Conservation (phyloP, 1,140 invertebrate genomes). For the Caenorhabditis briggsae region DNA sequence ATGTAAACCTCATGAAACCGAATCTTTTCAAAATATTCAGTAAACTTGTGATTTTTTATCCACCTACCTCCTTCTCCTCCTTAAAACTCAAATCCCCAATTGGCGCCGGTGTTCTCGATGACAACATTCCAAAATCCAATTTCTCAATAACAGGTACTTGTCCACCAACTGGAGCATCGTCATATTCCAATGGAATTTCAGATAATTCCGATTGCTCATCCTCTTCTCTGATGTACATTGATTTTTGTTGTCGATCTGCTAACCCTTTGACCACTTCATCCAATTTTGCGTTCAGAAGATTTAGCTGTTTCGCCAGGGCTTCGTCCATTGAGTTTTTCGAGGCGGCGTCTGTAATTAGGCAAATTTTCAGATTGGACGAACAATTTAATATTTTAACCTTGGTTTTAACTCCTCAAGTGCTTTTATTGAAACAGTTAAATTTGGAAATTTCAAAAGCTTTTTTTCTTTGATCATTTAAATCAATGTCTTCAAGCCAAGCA, state of each 20-base stretch:
- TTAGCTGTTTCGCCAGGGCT: conserved; percentile 16
- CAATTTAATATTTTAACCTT: too few species aligned
- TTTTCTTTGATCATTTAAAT: too few species aligned
- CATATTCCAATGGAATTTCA: conserved; percentile 14
- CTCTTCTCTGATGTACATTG: conserved; percentile 34
- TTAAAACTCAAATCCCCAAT: neutral
- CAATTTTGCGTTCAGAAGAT: conserved; percentile 11
- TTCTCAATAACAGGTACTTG: conserved; percentile 18
- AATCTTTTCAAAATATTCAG: neutral
- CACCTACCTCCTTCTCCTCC: neutral
- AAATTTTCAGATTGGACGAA: too few species aligned
- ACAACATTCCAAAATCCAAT: conserved; percentile 15
- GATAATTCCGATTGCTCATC: conserved; percentile 35
- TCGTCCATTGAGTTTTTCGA: conserved; percentile 2
- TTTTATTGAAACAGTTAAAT: too few species aligned
- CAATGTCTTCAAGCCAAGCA: too few species aligned
- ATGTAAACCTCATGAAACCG: too few species aligned
- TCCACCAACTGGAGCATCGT: neutral
- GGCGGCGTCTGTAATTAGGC: too few species aligned
- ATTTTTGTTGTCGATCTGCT: neutral
- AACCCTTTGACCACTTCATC: conserved; percentile 29
- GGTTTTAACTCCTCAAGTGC: too few species aligned
- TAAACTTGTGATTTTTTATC: neutral
- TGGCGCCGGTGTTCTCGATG: neutral
- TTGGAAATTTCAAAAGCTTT: too few species aligned